phyloP scores from a whole-genome alignment of 1,140 invertebrate genomes.

The Triops cancriformis region DNA sequence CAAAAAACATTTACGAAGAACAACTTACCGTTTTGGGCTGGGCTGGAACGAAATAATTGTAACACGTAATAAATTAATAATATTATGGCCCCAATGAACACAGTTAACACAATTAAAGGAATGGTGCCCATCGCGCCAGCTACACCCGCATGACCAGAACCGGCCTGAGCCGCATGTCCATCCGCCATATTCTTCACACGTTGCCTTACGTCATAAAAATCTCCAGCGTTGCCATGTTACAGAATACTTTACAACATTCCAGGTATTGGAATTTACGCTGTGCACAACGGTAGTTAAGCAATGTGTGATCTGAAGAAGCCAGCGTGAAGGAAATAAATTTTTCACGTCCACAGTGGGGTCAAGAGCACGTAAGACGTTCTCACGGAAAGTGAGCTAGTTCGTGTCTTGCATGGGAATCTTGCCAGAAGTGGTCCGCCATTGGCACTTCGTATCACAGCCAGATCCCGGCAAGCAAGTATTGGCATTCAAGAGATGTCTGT shows the following conservation, averaged over 20 bases:
- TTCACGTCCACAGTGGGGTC: too few species aligned
- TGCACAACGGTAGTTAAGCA: too few species aligned
- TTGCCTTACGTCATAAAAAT: neutral
- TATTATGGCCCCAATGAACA: constrained; percentile 2
- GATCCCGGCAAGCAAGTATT: too few species aligned
- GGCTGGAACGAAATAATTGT: neutral
- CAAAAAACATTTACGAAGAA: neutral
- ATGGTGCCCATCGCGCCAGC: neutral
- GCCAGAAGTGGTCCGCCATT: too few species aligned
- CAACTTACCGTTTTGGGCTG: neutral
- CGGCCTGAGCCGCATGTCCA: neutral
- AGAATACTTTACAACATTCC: neutral
- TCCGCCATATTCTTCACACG: constrained; percentile 2
- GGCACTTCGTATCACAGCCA: too few species aligned
- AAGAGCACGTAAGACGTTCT: too few species aligned
- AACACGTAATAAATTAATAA: neutral
- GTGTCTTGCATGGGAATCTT: too few species aligned
- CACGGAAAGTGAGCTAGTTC: too few species aligned
- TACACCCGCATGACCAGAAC: neutral
- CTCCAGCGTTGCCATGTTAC: neutral
- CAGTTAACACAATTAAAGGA: constrained; percentile 4
- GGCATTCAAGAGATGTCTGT: too few species aligned
- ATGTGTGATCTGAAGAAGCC: too few species aligned
- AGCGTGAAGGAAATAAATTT: too few species aligned
- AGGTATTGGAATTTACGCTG: too few species aligned